These are phyloP conservation scores for Cylindroiulus punctatus DNA, from an alignment of 2,888 invertebrate genomes.

Conservation along the genomic window DNA sequence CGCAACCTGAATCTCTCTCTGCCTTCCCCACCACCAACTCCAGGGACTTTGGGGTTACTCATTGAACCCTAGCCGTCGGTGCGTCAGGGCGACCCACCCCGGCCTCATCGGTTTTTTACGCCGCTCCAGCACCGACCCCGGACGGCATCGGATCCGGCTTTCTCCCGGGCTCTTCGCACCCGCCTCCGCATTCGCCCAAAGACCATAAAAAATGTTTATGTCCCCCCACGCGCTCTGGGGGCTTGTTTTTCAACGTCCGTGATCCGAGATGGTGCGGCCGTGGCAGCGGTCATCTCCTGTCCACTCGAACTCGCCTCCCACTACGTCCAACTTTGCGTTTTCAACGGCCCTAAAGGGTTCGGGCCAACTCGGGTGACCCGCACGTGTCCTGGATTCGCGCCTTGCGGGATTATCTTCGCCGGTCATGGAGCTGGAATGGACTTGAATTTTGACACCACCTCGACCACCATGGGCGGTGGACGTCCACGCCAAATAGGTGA, in stretches of 20 bases:
- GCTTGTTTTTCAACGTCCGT: conserved; percentile 33
- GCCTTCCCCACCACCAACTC: background rate
- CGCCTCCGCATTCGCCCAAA: background rate
- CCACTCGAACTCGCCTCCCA: background rate
- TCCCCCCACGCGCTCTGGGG: conserved; percentile 16
- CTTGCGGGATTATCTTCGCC: background rate
- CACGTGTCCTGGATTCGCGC: conserved; percentile 17
- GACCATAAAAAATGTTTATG: conserved; percentile 28
- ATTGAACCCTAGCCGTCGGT: background rate
- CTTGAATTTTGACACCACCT: background rate
- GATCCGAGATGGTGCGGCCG: background rate
- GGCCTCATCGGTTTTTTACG: too few species aligned
- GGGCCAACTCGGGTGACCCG: background rate
- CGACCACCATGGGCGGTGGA: background rate
- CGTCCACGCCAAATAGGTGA: background rate
- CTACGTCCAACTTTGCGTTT: background rate
- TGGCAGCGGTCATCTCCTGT: background rate
- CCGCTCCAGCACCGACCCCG: background rate
- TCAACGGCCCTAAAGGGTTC: background rate
- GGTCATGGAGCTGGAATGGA: background rate
- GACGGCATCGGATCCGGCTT: background rate
- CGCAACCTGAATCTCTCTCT: background rate
- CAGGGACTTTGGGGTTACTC: background rate
- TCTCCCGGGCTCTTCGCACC: background rate
- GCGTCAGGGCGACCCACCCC: too few species aligned